Percentiles rank a stretch among this genome's conserved stretches.
Conservation (phyloP, 2,888 invertebrate species). For the Cylindroiulus punctatus region DNA sequence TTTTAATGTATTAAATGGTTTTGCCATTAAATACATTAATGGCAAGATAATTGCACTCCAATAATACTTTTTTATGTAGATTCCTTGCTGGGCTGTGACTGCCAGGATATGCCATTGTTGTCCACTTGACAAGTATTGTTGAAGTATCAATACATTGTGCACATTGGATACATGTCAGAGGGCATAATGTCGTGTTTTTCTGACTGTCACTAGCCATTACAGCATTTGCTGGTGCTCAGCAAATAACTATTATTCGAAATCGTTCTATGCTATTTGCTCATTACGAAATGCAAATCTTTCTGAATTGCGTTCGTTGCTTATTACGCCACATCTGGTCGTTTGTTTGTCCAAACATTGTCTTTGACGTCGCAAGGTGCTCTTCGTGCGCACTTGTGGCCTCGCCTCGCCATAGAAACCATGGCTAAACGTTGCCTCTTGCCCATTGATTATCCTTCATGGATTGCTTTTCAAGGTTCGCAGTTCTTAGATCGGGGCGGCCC, state of each 20-base stretch:
- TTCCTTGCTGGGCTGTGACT: too few relatives aligned
- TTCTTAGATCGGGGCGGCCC: neutral
- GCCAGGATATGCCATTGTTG: too few relatives aligned
- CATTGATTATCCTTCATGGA: neutral
- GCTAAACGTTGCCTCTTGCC: neutral
- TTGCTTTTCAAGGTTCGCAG: neutral
- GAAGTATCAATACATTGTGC: too few relatives aligned
- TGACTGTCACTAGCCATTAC: too few relatives aligned
- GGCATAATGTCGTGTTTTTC: too few relatives aligned
- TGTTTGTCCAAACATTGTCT: neutral
- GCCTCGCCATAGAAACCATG: constrained; percentile 12
- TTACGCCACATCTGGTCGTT: neutral
- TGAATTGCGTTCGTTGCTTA: neutral
- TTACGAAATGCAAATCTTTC: neutral
- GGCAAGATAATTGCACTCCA: too few relatives aligned
- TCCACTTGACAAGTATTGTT: too few relatives aligned
- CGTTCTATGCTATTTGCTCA: neutral
- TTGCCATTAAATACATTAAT: too few relatives aligned
- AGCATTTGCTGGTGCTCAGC: too few relatives aligned
- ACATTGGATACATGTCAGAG: too few relatives aligned
- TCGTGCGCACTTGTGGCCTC: neutral
- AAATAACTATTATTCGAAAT: neutral
- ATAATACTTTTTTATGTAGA: too few relatives aligned
- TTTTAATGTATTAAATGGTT: too few relatives aligned
- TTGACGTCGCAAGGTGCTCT: neutral